These are phyloP conservation scores for Pomacea canaliculata DNA, from an alignment of 2,888 invertebrate species.

Conservation along the genomic window DNA sequence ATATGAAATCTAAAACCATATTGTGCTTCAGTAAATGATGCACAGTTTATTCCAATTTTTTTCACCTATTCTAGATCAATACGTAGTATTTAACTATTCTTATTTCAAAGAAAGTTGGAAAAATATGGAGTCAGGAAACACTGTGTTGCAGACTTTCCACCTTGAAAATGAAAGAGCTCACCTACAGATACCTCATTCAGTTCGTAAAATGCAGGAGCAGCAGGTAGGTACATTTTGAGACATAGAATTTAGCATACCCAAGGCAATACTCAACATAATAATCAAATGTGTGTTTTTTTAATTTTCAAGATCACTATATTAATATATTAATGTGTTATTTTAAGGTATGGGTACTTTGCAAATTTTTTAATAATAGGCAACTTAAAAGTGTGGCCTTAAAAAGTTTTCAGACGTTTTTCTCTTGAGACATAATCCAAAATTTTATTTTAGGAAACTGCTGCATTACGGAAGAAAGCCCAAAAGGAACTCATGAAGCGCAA, in stretches of 20 bases:
- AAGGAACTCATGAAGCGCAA: slow-evolving; percentile 61
- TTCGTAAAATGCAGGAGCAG: slow-evolving; percentile 10
- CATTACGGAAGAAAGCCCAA: slow-evolving; percentile 51
- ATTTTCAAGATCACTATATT: too few relatives aligned
- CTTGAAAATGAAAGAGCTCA: slow-evolving; percentile 57
- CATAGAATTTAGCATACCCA: neutral
- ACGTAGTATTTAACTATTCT: too few relatives aligned
- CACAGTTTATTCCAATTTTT: too few relatives aligned
- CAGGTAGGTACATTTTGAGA: neutral
- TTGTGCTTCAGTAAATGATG: too few relatives aligned
- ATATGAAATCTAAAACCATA: too few relatives aligned
- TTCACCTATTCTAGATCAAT: too few relatives aligned
- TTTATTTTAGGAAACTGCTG: slow-evolving; percentile 32
- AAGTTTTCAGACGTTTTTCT: neutral
- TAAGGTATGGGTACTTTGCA: too few relatives aligned
- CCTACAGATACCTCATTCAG: slow-evolving; percentile 16
- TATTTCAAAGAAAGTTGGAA: too few relatives aligned
- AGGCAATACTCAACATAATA: neutral
- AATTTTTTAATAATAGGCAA: too few relatives aligned
- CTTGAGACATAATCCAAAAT: neutral
- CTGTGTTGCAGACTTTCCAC: slow-evolving; percentile 55
- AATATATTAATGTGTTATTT: too few relatives aligned
- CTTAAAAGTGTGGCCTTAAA: neutral
- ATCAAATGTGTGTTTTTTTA: too few relatives aligned
- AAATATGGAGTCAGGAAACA: too few relatives aligned